These are phyloP conservation scores for Xiphophorus couchianus DNA, from an alignment of 2,113 vertebrate genomes.

Conservation along the genomic window DNA sequence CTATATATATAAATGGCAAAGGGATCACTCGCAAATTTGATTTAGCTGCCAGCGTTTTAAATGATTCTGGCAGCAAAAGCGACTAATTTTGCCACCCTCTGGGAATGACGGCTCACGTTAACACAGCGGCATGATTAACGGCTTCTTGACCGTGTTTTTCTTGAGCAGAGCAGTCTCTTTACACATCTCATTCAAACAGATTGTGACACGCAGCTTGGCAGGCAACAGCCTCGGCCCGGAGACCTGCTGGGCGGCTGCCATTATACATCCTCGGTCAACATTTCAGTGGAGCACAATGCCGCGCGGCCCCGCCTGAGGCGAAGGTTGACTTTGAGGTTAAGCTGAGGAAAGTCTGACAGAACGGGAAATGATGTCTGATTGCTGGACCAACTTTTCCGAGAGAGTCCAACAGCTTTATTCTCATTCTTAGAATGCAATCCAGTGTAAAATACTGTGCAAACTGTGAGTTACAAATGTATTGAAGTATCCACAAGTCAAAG, in stretches of 20 bases:
- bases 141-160: background rate
- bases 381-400: slow-evolving; percentile 15
- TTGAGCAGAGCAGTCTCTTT: slow-evolving; percentile 21
- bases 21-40: slow-evolving; percentile 11
- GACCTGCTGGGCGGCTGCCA: slow-evolving; percentile 55
- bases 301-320: slow-evolving; percentile 33
- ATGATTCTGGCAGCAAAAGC: background rate
- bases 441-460: background rate
- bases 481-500: background rate
- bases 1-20: background rate
- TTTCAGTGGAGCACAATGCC: slow-evolving; percentile 47
- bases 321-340: slow-evolving; percentile 45
- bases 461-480: background rate
- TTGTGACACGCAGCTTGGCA: slow-evolving; percentile 37
- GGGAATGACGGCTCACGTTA: background rate
- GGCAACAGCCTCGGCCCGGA: slow-evolving; percentile 31
- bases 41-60: slow-evolving; percentile 4
- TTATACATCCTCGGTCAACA: slow-evolving; percentile 50
- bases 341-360: slow-evolving; percentile 32
- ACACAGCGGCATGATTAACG: slow-evolving; percentile 1
- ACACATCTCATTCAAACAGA: slow-evolving; percentile 24
- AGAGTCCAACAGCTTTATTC: background rate
- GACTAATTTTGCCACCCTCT: background rate
- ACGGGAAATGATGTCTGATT: slow-evolving; percentile 25
- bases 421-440: background rate